Evolutionary conservation across 2,888 invertebrate genomes (phyloP), one percentile per base, ranked within the genome.

Genomic region (Mesodorylaimus sp.): DNA sequence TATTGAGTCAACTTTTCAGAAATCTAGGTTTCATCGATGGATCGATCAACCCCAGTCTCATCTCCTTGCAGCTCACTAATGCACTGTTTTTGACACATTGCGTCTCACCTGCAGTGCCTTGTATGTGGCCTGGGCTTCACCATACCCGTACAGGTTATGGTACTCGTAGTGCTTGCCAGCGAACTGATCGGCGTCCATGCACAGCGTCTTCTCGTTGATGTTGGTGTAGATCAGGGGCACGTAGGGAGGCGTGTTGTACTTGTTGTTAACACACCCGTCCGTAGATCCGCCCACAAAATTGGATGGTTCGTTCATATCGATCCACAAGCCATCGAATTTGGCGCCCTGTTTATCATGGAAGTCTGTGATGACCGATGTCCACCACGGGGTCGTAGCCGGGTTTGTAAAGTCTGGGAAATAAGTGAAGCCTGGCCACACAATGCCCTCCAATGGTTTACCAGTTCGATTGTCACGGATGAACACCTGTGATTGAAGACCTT

Each of bases 301-400:
- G 0, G 81, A 79, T 0, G 82, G 82, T 63, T 84, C 84, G 68
- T 84, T 84, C 84, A 84, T 84, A 60, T 84, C 51, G 57, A 84
- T 80, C 85, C 85, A 85, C 38, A 78, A 77, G 7, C 83, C 84
- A 60, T 85, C 84, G 59, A 76, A 81, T 2, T 73, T 68, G n/a
- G n/a, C n/a, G n/a, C n/a, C n/a, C 46, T 83, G 69, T 46, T 51
- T 54, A 24, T 57, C 37, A 3, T 53, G 77, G 62, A 81, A 75
- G 16, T 73, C 65, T 1, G 69, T 64, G 63, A 84, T 69, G 77
- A 81, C 79, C 51, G 75, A 73, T n/a, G 75, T 70, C 79, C 82
- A 84, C 64, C 82, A 85, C 7, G 73, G 69, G 0, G 76, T 73
- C 0, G 78, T 74, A 26, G 24, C 27, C 0, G 81, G 80, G 66